A percentile compares a stretch with the other conserved stretches of the same genome.
Conservation (phyloP, 2,888 invertebrate genomes). For the Nymphalis urticae region DNA sequence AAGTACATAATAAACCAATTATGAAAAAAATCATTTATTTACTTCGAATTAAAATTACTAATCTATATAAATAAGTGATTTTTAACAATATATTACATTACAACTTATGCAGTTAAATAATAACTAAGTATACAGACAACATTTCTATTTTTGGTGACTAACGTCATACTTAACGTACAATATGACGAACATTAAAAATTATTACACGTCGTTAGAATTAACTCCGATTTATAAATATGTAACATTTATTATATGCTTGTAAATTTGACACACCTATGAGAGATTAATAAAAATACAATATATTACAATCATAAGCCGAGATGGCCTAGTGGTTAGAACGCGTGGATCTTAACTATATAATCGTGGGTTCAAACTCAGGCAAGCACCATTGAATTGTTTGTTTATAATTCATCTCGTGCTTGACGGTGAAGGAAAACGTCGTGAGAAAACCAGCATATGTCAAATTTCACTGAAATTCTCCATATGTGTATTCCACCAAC, state of each 20-base stretch:
- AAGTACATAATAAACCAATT: too few relatives aligned
- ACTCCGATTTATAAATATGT: neutral
- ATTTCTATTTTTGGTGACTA: conserved; percentile 1
- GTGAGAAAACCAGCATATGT: too few relatives aligned
- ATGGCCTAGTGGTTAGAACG: too few relatives aligned
- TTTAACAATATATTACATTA: neutral
- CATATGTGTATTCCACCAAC: too few relatives aligned
- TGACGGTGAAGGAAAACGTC: too few relatives aligned
- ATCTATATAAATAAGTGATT: neutral
- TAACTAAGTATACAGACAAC: neutral
- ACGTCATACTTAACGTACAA: neutral
- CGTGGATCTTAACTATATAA: too few relatives aligned
- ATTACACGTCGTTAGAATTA: neutral
- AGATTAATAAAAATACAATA: neutral
- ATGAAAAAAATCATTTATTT: too few relatives aligned
- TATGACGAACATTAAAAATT: neutral
- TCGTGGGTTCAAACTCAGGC: too few relatives aligned
- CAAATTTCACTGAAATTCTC: too few relatives aligned
- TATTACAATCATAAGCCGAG: neutral
- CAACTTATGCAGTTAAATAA: neutral
- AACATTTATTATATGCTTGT: neutral
- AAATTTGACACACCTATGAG: neutral
- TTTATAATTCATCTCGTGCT: too few relatives aligned
- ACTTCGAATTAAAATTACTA: too few relatives aligned
- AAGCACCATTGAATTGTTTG: too few relatives aligned